Conservation (phyloP, 2,888 invertebrate genomes). For the Clistopyga incitator region DNA sequence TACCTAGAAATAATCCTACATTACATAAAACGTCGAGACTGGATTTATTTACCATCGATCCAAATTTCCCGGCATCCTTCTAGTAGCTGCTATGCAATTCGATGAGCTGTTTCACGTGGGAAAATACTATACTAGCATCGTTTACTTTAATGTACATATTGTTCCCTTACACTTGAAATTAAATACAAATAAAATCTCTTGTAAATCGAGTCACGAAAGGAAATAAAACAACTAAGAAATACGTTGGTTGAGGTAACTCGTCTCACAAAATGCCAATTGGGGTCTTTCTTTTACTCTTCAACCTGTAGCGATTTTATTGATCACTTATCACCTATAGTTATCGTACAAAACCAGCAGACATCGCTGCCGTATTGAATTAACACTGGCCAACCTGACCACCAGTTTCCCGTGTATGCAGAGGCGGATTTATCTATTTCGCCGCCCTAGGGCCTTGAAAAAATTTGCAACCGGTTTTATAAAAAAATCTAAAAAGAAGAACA, state of each 20-base stretch:
- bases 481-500: too few species aligned
- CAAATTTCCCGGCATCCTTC: constrained; percentile 40
- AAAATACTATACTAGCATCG: constrained; percentile 18
- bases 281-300: not conserved
- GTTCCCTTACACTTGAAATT: constrained; percentile 47
- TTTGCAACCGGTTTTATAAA: too few species aligned
- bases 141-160: constrained; percentile 58
- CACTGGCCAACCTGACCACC: not conserved
- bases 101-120: constrained; percentile 1
- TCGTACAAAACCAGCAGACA: constrained; percentile 17
- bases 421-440: too few species aligned
- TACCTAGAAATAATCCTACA: constrained; percentile 78
- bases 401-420: not conserved
- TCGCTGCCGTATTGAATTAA: not conserved
- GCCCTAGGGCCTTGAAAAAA: too few species aligned
- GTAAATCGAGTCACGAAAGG: constrained; percentile 15
- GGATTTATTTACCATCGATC: constrained; percentile 70
- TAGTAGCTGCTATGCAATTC: constrained; percentile 41
- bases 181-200: constrained; percentile 10
- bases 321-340: constrained; percentile 19
- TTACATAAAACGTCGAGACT: constrained; percentile 72
- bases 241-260: not conserved
- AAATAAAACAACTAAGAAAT: constrained; percentile 2
- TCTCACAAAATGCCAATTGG: not conserved
- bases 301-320: constrained; percentile 16